Conservation (phyloP, 1,140 invertebrate species). For the Chlorops oryzae region DNA sequence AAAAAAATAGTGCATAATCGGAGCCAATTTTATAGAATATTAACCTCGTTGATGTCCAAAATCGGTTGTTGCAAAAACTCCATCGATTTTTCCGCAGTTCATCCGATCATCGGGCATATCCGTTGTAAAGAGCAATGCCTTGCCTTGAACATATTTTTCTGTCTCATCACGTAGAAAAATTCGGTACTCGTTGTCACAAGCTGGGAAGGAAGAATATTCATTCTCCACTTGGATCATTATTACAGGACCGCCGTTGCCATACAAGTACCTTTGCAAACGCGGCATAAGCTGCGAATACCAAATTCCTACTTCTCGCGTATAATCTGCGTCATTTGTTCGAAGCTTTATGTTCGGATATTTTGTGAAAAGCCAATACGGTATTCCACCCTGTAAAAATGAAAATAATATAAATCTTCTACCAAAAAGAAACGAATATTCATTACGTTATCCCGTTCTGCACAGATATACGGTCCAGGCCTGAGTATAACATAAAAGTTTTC, state of each 20-base stretch:
- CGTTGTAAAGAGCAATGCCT: conserved; percentile 71
- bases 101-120: conserved; percentile 54
- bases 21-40: too few relatives aligned
- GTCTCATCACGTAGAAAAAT: conserved; percentile 56
- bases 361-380: conserved; percentile 70
- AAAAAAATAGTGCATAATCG: too few relatives aligned
- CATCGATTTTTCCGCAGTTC: conserved; percentile 56
- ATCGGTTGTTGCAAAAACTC: conserved; percentile 63
- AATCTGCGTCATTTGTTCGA: conserved; percentile 56
- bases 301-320: conserved; percentile 52
- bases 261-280: conserved; percentile 50
- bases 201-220: conserved; percentile 75
- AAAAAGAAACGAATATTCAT: not conserved
- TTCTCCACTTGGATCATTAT: conserved; percentile 82
- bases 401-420: not conserved
- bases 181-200: conserved; percentile 63
- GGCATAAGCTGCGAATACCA: conserved; percentile 56
- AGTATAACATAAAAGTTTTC: conserved; percentile 74
- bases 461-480: conserved; percentile 85
- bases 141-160: conserved; percentile 52
- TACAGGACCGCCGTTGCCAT: conserved; percentile 67
- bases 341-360: conserved; percentile 61
- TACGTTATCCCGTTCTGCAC: conserved; percentile 66
- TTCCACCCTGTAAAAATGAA: too few relatives aligned
- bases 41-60: conserved; percentile 52